Conservation (phyloP, 2,888 invertebrate species). For the Callinectes sapidus region DNA sequence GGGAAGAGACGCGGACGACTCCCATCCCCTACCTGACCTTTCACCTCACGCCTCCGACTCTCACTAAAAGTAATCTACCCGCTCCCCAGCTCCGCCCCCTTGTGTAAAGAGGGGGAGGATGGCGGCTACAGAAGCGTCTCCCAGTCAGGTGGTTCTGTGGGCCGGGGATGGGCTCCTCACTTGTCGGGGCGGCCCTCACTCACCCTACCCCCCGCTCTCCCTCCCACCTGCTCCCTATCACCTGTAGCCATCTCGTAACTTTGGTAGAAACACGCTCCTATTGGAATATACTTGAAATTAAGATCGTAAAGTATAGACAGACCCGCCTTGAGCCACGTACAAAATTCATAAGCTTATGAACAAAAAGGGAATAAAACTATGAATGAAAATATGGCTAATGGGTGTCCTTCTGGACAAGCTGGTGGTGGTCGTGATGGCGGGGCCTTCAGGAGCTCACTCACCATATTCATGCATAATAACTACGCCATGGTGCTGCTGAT, state of each 20-base stretch:
- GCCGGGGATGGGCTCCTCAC: not conserved
- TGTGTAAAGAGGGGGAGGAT: not conserved
- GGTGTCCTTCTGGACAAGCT: not conserved
- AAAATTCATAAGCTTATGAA: not conserved
- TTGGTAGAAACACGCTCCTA: not conserved
- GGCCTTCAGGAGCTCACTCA: not conserved
- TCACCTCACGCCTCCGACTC: not conserved
- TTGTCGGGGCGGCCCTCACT: not conserved
- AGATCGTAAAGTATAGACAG: not conserved
- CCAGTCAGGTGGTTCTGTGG: not conserved
- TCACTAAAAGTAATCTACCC: not conserved
- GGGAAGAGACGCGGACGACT: not conserved
- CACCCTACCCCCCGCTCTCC: not conserved
- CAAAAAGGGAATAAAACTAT: not conserved
- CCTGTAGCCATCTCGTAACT: not conserved
- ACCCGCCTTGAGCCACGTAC: not conserved
- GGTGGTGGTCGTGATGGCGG: not conserved
- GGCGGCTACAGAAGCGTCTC: constrained; percentile 21
- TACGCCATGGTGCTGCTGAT: not conserved
- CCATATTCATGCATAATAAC: not conserved
- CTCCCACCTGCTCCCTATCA: not conserved
- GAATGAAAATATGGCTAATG: not conserved
- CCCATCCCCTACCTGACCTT: not conserved
- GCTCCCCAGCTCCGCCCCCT: not conserved
- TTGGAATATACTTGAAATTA: not conserved